Conservation (phyloP, 2,797 vertebrate species). For the Malurus splendens region DNA sequence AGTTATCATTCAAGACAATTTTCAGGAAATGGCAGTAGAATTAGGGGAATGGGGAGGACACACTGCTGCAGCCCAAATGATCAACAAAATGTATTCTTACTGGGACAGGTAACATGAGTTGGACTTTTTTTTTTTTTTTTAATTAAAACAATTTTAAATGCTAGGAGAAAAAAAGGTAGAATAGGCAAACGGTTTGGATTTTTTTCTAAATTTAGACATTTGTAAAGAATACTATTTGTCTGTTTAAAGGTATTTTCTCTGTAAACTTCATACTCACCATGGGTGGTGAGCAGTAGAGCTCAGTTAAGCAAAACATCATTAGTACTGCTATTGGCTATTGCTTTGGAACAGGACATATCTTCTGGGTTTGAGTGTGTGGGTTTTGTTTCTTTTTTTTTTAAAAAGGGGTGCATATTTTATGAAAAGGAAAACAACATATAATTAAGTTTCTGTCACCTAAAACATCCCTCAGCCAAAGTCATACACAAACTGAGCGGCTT, state of each 20-base stretch:
- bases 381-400: not conserved
- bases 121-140: not conserved
- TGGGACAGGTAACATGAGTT: not conserved
- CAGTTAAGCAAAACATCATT: not conserved
- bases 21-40: not conserved
- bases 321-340: not conserved
- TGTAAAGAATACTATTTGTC: conserved; percentile 55
- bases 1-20: not conserved
- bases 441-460: not conserved
- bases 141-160: not conserved
- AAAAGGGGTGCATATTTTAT: not conserved
- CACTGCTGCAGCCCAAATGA: not conserved
- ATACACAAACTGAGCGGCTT: not conserved
- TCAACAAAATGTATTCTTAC: not conserved
- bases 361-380: not conserved
- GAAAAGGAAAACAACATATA: not conserved
- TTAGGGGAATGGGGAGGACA: fast-evolving
- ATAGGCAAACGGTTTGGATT: not conserved
- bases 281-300: conserved; percentile 32
- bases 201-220: conserved; percentile 24
- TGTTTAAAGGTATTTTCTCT: conserved; percentile 51
- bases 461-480: not conserved
- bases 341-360: not conserved
- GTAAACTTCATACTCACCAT: conserved; percentile 57
- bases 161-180: not conserved